Evolutionary conservation across 2,113 vertebrate species (phyloP).

Genomic region (Myotis davidii): DNA sequence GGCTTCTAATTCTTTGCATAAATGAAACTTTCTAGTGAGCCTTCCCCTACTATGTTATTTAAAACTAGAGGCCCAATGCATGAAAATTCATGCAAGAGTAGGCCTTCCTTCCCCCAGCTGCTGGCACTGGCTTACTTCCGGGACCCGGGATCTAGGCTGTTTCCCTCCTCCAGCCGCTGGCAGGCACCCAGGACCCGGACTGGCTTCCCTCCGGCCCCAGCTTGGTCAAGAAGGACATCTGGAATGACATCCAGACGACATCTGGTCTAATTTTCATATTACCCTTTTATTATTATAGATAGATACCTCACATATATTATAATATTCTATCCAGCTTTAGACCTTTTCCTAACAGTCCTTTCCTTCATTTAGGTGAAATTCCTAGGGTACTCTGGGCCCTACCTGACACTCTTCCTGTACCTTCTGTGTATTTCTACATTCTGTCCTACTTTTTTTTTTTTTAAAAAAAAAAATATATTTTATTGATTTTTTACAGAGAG

Average conservation of each 20-base stretch:
- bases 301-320: background rate
- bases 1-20: background rate
- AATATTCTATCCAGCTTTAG: background rate
- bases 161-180: no score
- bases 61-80: background rate
- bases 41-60: background rate
- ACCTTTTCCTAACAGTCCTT: background rate
- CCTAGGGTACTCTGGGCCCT: background rate
- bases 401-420: background rate
- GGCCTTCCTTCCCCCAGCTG: no score
- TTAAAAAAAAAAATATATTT: no score
- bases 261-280: no score
- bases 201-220: no score
- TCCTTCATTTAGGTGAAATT: background rate
- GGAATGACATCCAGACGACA: no score
- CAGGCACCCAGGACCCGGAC: no score
- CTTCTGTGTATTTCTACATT: background rate
- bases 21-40: background rate
- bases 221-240: no score
- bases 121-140: no score
- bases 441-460: background rate
- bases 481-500: no score
- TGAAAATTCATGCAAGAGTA: no score
- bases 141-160: fast-evolving
- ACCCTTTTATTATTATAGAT: background rate